These are phyloP conservation scores for Diorhabda elongata DNA, from an alignment of 1,140 invertebrate species.

Conservation along the genomic window DNA sequence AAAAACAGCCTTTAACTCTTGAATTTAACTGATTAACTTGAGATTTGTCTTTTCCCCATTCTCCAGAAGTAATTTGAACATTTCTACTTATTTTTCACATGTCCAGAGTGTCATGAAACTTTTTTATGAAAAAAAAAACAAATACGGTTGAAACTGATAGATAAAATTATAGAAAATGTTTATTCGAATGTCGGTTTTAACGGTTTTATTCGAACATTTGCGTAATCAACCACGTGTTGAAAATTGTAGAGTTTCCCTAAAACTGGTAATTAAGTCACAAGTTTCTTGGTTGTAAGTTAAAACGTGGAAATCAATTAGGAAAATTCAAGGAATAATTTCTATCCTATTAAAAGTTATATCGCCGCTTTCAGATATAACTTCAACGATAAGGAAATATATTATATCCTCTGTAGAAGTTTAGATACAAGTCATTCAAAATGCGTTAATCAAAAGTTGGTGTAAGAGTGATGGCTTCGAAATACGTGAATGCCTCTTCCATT, in stretches of 20 bases:
- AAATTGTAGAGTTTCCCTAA: not conserved
- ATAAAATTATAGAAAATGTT: too few species aligned
- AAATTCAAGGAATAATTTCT: not conserved
- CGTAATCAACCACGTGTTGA: too few species aligned
- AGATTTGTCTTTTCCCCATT: too few species aligned
- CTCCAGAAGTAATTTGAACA: too few species aligned
- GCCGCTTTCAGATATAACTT: not conserved
- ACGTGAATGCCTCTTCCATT: constrained; percentile 8
- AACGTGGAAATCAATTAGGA: not conserved
- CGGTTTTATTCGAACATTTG: too few species aligned
- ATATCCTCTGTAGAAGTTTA: not conserved
- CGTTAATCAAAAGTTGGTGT: constrained; percentile 5
- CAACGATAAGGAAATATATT: not conserved
- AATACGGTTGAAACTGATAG: too few species aligned
- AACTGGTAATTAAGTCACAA: not conserved
- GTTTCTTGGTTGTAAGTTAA: not conserved
- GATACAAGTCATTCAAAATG: constrained; percentile 7
- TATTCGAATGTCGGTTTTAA: too few species aligned
- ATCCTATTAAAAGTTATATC: constrained; percentile 1
- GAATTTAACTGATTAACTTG: too few species aligned
- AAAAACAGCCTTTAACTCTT: too few species aligned
- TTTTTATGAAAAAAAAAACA: too few species aligned
- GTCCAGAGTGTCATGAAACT: too few species aligned
- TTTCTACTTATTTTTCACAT: too few species aligned
- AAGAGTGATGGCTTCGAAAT: constrained; percentile 8